Percentiles rank a stretch among this genome's conserved stretches.
Conservation (phyloP, 2,888 invertebrate species). For the Perithous albicinctus region DNA sequence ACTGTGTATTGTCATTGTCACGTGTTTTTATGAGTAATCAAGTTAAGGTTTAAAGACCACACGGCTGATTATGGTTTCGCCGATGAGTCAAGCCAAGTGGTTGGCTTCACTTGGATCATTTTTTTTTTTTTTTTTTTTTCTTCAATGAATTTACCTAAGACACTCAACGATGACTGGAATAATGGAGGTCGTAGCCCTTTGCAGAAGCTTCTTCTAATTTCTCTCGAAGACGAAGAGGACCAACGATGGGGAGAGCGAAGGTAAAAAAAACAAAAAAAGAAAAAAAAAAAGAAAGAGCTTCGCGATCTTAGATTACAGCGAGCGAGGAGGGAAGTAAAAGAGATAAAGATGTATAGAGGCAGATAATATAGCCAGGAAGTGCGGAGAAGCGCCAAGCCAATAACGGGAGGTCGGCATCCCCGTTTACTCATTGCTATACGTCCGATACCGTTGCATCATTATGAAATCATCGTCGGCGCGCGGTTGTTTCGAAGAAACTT, state of each 20-base stretch:
- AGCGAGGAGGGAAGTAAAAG: neutral
- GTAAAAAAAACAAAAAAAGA: no score
- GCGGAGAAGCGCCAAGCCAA: conserved; percentile 49
- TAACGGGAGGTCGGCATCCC: conserved; percentile 66
- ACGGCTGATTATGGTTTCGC: neutral
- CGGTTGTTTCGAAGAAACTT: conserved; percentile 52
- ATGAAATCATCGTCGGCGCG: conserved; percentile 72
- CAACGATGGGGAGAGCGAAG: neutral
- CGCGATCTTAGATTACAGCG: conserved; percentile 3
- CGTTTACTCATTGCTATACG: conserved; percentile 53
- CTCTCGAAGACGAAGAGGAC: neutral
- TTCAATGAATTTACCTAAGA: neutral
- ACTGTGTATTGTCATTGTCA: neutral
- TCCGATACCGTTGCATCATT: conserved; percentile 76
- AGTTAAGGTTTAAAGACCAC: neutral
- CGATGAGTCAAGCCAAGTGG: neutral
- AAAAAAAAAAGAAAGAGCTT: neutral
- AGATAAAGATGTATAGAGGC: neutral
- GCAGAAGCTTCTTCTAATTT: neutral
- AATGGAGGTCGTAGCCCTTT: neutral
- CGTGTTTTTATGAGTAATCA: neutral
- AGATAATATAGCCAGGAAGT: conserved; percentile 31
- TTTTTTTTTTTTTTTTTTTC: neutral
- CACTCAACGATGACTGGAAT: neutral
- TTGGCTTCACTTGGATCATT: neutral